Conservation (phyloP, 2,888 invertebrate genomes). For the Xestia rhomboidea region DNA sequence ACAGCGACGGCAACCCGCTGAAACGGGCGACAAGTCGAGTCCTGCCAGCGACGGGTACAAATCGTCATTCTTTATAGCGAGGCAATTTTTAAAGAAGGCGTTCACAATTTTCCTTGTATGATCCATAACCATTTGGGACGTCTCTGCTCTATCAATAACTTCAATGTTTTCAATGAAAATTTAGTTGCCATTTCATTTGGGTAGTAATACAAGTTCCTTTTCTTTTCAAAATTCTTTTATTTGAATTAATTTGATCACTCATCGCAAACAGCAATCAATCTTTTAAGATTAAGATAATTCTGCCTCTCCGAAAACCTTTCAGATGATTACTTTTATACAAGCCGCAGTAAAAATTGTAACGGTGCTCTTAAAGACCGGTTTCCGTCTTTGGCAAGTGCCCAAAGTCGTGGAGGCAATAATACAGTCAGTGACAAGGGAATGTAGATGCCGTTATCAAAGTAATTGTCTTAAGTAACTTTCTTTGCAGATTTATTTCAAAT, state of each 20-base stretch:
- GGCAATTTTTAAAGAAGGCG: slow-evolving; percentile 72
- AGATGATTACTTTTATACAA: slow-evolving; percentile 69
- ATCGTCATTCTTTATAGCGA: slow-evolving; percentile 72
- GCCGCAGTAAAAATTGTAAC: slow-evolving; percentile 59
- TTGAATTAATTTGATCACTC: neutral
- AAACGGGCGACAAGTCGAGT: slow-evolving; percentile 28
- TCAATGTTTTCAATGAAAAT: slow-evolving; percentile 77
- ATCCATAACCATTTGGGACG: slow-evolving; percentile 73
- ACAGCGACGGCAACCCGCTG: neutral
- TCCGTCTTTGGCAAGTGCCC: slow-evolving; percentile 24
- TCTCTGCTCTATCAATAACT: slow-evolving; percentile 76
- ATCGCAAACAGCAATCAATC: neutral
- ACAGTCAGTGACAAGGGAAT: neutral
- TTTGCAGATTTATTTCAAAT: slow-evolving; percentile 7
- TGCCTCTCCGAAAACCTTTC: slow-evolving; percentile 60
- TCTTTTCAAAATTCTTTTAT: no score
- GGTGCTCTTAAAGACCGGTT: slow-evolving; percentile 49
- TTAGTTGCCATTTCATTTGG: neutral
- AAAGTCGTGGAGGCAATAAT: slow-evolving; percentile 17
- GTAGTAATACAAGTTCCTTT: no score
- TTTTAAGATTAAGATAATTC: slow-evolving; percentile 34
- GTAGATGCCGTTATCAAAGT: slow-evolving; percentile 10
- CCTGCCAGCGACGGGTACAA: slow-evolving; percentile 70
- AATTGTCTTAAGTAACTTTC: slow-evolving; percentile 18
- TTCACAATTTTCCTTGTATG: slow-evolving; percentile 79